Percentiles rank a stretch among this genome's conserved stretches.
Evolutionary conservation across 2,113 vertebrate species (phyloP).

Genomic region (Perognathus longimembris): DNA sequence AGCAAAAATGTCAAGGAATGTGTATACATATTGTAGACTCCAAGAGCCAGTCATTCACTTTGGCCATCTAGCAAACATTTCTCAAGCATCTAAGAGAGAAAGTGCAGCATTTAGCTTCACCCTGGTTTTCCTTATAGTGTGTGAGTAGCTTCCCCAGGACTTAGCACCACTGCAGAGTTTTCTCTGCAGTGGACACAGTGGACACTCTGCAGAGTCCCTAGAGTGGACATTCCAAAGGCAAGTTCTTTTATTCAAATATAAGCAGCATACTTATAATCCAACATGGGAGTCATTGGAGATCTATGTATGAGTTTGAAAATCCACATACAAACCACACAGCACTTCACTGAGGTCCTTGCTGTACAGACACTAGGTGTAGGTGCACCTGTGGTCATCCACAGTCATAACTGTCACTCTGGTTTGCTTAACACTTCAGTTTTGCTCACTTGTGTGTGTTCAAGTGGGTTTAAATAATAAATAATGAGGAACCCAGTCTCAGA

Average conservation of each 20-base stretch:
- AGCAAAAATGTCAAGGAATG: not conserved
- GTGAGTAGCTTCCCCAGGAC: not conserved
- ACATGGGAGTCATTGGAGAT: constrained; percentile 10
- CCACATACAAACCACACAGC: not conserved
- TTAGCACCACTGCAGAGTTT: constrained; percentile 3
- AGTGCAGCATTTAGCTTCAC: not conserved
- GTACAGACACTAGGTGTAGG: constrained; percentile 39
- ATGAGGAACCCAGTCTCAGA: constrained; percentile 67
- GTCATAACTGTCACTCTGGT: constrained; percentile 37
- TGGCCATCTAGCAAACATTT: not conserved
- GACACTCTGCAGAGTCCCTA: too few species aligned
- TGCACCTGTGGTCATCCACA: constrained; percentile 64
- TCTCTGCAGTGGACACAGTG: too few species aligned
- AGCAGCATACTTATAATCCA: not conserved
- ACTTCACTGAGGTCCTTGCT: constrained; percentile 2
- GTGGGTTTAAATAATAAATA: constrained; percentile 67
- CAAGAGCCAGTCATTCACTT: not conserved
- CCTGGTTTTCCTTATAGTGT: not conserved
- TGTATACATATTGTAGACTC: not conserved
- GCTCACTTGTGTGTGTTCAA: constrained; percentile 78
- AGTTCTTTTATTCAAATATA: constrained; percentile 51
- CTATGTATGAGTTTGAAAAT: constrained; percentile 35
- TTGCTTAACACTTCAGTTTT: constrained; percentile 21
- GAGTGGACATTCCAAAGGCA: not conserved
- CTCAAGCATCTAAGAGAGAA: not conserved